Evolutionary conservation across 1,140 invertebrate genomes (phyloP), one percentile per base, ranked within the genome.

Genomic region (Gyrodactylus salaris): DNA sequence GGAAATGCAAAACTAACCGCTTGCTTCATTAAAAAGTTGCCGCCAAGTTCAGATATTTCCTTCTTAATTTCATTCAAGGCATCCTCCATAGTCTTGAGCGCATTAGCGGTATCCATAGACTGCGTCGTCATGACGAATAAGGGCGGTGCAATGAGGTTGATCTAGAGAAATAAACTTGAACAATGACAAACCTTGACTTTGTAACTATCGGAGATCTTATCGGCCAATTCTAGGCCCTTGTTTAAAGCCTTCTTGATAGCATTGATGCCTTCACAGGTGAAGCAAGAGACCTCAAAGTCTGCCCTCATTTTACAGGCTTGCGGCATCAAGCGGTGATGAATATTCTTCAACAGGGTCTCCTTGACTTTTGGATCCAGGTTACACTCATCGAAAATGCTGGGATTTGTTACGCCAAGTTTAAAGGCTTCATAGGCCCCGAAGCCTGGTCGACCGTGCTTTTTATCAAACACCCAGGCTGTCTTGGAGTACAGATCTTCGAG

Each of bases 401-500:
- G 79, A 76, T 79, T 79, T 70, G 78, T 71, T 75, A 74, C 74
- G 27, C 24, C 26, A 73, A 21, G n/a, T 24, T 74, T 25, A 2
- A 71, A 71, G 26, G 7, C 25, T 7, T 24, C 7, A 25, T 25
- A 24, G 26, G 22, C 20, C 23, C 72, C 34, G 2, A 68, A 75
- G 23, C 87, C 87, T 79, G 91, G 89, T 79, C 91, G 95, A 78
- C 93, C 96, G 78, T 89, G 88, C 81, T 97, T 97, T 77, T 90
- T 88, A 81, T 99, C 95, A 83, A 98, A 98, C 79, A 87, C 84
- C 95, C 95, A 99, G 0, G 94, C 94, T n/a, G 94, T 98, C 78
- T 91, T 91, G 76, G 87, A 85, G 80, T 98, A 97, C 0, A 98
- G 82, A 75, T 95, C 88, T 78, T 97, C 93, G 34, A 99, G 80